phyloP scores from a whole-genome alignment of 2,888 invertebrate genomes.

The Diaperis boleti region DNA sequence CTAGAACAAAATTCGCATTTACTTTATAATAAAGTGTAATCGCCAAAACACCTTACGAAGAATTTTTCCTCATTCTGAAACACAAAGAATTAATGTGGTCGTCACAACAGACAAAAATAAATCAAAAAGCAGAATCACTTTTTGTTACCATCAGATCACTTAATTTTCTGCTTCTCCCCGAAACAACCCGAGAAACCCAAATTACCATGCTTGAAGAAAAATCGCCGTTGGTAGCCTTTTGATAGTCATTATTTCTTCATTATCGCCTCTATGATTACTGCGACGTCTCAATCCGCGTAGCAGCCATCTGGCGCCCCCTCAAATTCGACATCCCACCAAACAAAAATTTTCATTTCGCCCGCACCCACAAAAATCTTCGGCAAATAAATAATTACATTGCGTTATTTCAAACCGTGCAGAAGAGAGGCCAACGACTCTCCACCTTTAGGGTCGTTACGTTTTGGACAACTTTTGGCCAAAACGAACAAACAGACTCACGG shows the following conservation, averaged over 20 bases:
- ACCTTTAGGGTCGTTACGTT: conserved; percentile 59
- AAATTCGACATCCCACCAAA: background rate
- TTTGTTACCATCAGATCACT: too few relatives aligned
- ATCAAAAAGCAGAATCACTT: too few relatives aligned
- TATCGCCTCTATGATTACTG: conserved; percentile 5
- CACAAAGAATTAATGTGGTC: too few relatives aligned
- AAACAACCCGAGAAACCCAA: too few relatives aligned
- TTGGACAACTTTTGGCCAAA: conserved; percentile 61
- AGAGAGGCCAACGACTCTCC: conserved; percentile 45
- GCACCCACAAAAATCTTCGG: conserved; percentile 28
- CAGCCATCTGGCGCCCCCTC: conserved; percentile 7
- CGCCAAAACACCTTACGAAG: too few relatives aligned
- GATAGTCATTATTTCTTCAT: background rate
- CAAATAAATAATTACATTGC: conserved; percentile 34
- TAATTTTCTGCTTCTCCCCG: too few relatives aligned
- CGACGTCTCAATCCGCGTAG: conserved; percentile 10
- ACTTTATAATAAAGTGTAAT: too few relatives aligned
- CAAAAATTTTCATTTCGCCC: conserved; percentile 14
- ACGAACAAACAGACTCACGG: conserved; percentile 48
- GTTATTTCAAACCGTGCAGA: conserved; percentile 20
- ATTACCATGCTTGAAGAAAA: too few relatives aligned
- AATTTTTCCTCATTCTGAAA: too few relatives aligned
- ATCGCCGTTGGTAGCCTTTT: background rate
- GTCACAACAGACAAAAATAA: too few relatives aligned
- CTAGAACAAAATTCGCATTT: too few relatives aligned